Evolutionary conservation across 1,140 invertebrate genomes (phyloP).

Genomic region (Batillaria attramentaria): DNA sequence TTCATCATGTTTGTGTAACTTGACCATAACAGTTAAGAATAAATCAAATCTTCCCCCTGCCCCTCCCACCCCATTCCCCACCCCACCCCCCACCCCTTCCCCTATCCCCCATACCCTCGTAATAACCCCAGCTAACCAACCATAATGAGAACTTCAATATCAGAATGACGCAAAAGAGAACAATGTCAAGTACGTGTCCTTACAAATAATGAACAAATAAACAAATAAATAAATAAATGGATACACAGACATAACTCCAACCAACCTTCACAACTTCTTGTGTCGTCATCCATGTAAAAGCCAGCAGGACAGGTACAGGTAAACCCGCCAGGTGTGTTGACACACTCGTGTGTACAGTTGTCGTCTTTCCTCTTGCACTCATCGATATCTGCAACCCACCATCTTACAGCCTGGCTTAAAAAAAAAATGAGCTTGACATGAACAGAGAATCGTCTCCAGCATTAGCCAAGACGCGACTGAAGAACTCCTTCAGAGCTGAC

Average conservation of each 20-base stretch:
- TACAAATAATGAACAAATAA: neutral
- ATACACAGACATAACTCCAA: neutral
- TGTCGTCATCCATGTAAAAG: constrained; percentile 25
- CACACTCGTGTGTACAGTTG: constrained; percentile 44
- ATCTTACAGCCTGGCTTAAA: too few relatives aligned
- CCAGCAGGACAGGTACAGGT: constrained; percentile 51
- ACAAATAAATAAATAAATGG: neutral
- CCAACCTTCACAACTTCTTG: constrained; percentile 41
- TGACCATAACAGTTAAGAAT: neutral
- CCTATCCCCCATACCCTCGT: too few relatives aligned
- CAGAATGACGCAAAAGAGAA: too few relatives aligned
- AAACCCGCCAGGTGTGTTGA: constrained; percentile 50
- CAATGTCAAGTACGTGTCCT: too few relatives aligned
- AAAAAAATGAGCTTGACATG: too few relatives aligned
- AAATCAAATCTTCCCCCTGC: too few relatives aligned
- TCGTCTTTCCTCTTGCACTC: constrained; percentile 57
- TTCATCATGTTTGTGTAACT: neutral
- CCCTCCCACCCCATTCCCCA: too few relatives aligned
- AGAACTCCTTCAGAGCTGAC: too few relatives aligned
- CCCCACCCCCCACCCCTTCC: too few relatives aligned
- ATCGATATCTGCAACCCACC: constrained; percentile 43
- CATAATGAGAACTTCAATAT: too few relatives aligned
- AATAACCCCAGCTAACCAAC: neutral
- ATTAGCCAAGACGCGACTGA: too few relatives aligned
- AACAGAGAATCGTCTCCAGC: too few relatives aligned